These are phyloP conservation scores for Daubentonia madagascariensis DNA, from an alignment of 2,113 vertebrate genomes.

Conservation along the genomic window DNA sequence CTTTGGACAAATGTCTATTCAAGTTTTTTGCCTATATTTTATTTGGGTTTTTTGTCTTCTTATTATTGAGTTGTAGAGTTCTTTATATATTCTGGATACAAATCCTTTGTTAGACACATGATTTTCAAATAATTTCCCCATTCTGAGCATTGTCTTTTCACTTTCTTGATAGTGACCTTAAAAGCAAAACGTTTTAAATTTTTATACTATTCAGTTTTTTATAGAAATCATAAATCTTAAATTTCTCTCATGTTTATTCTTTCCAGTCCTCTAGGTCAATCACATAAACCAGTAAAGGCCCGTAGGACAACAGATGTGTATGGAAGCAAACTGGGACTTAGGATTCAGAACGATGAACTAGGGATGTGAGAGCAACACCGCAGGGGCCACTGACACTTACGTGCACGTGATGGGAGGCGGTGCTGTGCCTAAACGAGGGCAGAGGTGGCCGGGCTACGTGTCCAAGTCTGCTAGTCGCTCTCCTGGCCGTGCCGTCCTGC, in stretches of 20 bases:
- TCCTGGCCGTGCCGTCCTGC: not conserved
- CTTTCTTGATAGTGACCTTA: not conserved
- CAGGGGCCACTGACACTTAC: not conserved
- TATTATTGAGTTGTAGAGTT: not conserved
- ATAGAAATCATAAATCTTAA: not conserved
- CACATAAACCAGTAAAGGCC: not conserved
- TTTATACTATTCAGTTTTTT: not conserved
- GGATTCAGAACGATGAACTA: not conserved
- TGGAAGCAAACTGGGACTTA: not conserved
- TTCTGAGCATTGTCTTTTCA: not conserved
- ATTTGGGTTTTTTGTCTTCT: not conserved
- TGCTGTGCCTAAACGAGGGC: no score
- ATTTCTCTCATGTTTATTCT: not conserved
- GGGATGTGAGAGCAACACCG: not conserved
- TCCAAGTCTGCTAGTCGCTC: not conserved
- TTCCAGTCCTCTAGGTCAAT: not conserved
- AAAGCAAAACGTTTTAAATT: not conserved
- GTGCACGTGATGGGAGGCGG: fast-evolving
- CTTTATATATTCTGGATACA: not conserved
- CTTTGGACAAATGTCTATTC: not conserved
- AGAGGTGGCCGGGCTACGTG: not conserved
- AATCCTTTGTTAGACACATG: not conserved
- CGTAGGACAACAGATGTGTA: not conserved
- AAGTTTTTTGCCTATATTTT: not conserved
- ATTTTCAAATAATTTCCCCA: not conserved